Percentiles rank a stretch among this genome's conserved stretches.
Conservation (phyloP, 2,113 vertebrate species). For the Trichomycterus rosablanca region DNA sequence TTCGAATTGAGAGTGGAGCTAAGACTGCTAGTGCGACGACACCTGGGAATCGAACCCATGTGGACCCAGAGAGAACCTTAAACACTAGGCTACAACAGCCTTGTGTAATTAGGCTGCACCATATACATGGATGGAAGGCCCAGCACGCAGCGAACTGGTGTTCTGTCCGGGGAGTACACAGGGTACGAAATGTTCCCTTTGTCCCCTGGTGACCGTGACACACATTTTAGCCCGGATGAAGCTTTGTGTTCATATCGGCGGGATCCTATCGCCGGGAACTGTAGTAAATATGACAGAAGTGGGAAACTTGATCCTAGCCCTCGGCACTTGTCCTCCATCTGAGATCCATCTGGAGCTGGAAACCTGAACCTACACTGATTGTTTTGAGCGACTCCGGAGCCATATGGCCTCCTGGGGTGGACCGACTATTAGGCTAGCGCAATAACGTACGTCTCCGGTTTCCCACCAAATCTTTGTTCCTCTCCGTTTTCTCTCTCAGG, state of each 20-base stretch:
- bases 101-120: too few relatives aligned
- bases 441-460: slow-evolving; percentile 43
- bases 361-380: slow-evolving; percentile 57
- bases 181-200: too few relatives aligned
- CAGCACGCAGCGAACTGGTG: too few relatives aligned
- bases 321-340: slow-evolving; percentile 36
- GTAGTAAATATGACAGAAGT: slow-evolving; percentile 40
- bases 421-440: slow-evolving; percentile 52
- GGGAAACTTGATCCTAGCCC: slow-evolving; percentile 37
- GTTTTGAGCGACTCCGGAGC: slow-evolving; percentile 51
- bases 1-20: too few relatives aligned
- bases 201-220: slow-evolving; percentile 12
- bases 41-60: too few relatives aligned
- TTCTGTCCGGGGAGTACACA: too few relatives aligned
- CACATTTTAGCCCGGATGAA: slow-evolving; percentile 31
- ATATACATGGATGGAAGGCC: too few relatives aligned
- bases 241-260: slow-evolving; percentile 43
- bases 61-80: too few relatives aligned
- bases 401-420: slow-evolving; percentile 56
- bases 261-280: slow-evolving; percentile 28
- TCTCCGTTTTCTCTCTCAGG: slow-evolving; percentile 6
- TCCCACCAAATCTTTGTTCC: slow-evolving; percentile 38
- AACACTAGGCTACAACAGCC: too few relatives aligned
- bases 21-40: too few relatives aligned
- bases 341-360: slow-evolving; percentile 53